These are phyloP conservation scores for Porites australiensis DNA, from an alignment of 64 coral and sea anemone genomes.

Conservation along the genomic window DNA sequence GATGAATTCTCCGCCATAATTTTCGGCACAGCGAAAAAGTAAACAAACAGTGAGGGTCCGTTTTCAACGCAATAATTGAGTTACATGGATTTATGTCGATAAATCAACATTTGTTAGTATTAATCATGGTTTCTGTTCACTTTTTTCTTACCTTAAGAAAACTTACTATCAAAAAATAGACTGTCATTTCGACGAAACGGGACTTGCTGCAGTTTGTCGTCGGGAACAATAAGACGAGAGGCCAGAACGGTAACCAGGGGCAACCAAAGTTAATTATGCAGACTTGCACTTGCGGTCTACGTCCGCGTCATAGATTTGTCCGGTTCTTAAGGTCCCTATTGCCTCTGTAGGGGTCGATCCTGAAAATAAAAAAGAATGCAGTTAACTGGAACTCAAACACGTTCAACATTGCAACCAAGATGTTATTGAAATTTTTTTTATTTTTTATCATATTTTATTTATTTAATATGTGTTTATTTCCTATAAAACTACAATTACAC, in stretches of 20 bases:
- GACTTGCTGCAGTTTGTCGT: constrained; percentile 35
- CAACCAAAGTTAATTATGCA: constrained; percentile 22
- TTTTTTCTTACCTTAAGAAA: constrained; percentile 8
- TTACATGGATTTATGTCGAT: constrained; percentile 12
- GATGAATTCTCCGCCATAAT: constrained; percentile 22
- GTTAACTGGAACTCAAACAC: no score
- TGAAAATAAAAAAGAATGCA: no score
- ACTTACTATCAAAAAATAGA: neutral
- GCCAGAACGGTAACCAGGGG: constrained; percentile 21
- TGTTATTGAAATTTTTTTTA: no score
- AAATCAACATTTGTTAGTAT: constrained; percentile 4
- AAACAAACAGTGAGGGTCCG: constrained; percentile 16
- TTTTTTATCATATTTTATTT: no score
- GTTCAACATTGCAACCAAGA: no score
- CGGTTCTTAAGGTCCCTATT: no score
- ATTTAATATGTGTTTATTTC: no score
- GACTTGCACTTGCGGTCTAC: neutral
- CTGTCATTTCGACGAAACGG: constrained; percentile 29
- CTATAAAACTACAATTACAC: no score
- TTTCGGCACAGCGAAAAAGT: constrained; percentile 18
- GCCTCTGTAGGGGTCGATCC: no score
- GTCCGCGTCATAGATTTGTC: neutral
- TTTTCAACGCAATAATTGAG: constrained; percentile 1
- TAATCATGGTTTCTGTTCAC: neutral
- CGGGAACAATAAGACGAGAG: constrained; percentile 21